These are phyloP conservation scores for Halotydeus destructor DNA, from an alignment of 1,140 invertebrate species.

Conservation along the genomic window DNA sequence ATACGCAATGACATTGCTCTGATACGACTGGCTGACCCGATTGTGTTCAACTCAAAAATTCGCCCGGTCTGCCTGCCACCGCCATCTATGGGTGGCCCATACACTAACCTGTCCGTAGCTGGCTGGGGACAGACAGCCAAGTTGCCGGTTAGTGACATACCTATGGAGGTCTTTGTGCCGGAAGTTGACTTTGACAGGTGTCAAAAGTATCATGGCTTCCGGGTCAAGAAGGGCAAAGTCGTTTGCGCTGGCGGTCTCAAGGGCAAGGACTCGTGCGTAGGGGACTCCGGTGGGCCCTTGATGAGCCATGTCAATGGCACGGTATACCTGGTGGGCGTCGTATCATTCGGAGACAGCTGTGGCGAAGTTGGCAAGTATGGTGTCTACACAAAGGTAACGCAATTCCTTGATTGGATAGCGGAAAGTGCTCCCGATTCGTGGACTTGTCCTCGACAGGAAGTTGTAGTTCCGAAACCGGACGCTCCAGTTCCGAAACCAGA, in stretches of 20 bases:
- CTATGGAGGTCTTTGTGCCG: neutral
- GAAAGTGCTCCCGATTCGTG: no score
- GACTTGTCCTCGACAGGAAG: no score
- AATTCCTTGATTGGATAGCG: conserved; percentile 17
- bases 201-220: neutral
- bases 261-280: no score
- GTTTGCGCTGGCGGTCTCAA: neutral
- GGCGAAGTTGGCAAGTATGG: conserved; percentile 44
- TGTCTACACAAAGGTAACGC: conserved; percentile 34
- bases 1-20: conserved; percentile 7
- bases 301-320: no score
- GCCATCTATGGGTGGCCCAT: neutral
- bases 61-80: conserved; percentile 9
- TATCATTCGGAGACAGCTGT: conserved; percentile 28
- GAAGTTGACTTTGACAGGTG: neutral
- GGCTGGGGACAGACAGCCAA: neutral
- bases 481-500: no score
- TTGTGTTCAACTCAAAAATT: conserved; percentile 6
- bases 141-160: neutral
- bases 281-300: no score
- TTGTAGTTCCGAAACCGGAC: no score
- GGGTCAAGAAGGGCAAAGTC: neutral
- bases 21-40: neutral
- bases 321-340: no score
- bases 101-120: conserved; percentile 2